Evolutionary conservation across 2,888 invertebrate species (phyloP), one percentile per base, ranked within the genome.

Genomic region (Branchipolynoe longqiensis): DNA sequence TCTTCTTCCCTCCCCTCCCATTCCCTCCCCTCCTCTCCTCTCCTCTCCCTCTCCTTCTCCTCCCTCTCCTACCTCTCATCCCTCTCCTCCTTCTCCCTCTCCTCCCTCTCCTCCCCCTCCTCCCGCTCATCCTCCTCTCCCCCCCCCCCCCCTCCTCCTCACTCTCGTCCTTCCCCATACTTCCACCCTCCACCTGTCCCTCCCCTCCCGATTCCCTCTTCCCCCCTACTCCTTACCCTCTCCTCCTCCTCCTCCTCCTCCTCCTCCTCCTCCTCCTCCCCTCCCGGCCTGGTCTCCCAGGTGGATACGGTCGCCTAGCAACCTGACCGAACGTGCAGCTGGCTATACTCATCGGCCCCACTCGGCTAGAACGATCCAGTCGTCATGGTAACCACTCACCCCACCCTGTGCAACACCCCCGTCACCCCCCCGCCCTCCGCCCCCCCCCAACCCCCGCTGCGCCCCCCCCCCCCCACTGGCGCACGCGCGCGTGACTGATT

Each of bases 401-500:
- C 22, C 1, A 33, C 18, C 14, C 36, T n/a, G 36, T n/a, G 0
- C 6, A 8, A 33, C 69, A 3, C 36, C 38, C 69, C 69, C 38
- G 38, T 22, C 69, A 18, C 36, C 38, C 36, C 28, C 6, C 31
- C 62, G 8, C 69, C 6, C 36, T 18, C 1, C 69, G 4, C 14
- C 36, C 38, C 69, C 36, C 3, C 6, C 36, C 69, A 33, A 3
- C 36, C 38, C 69, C 69, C 38, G 38, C 36, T 38, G 22, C 36
- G 22, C 36, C 28, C 6, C 31, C 62, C 33, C 69, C 69, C 18
- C 69, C 69, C 69, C 18, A 14, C 69, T 38, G 69, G 69, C 69
- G 33, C 69, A 69, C 69, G 62, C 69, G 69, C 69, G 69, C 69
- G 69, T 69, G 69, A 69, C 69, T 69, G 69, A 69, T 69, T 69